phyloP scores from a whole-genome alignment of 1,140 invertebrate species.

The Nephotettix cincticeps region DNA sequence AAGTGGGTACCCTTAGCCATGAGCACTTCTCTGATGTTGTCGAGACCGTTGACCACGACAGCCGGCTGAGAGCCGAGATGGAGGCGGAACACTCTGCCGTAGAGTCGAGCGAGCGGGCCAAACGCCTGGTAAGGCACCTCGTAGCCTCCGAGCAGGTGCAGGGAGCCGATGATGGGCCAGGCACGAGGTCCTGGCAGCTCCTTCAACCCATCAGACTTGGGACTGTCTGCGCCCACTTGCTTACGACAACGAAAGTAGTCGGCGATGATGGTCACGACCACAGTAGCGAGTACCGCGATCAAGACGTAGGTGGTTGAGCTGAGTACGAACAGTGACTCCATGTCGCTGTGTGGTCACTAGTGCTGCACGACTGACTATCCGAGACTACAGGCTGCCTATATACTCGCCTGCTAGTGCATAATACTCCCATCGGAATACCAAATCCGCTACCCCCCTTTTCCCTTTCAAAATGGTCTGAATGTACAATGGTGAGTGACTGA shows the following conservation, averaged over 20 bases:
- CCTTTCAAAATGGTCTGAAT: too few relatives aligned
- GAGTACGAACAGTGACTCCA: conserved; percentile 14
- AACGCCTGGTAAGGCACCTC: conserved; percentile 66
- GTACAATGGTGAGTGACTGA: too few relatives aligned
- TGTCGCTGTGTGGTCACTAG: conserved; percentile 8
- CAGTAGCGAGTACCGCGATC: not conserved
- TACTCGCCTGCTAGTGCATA: too few relatives aligned
- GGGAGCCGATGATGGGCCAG: conserved; percentile 60
- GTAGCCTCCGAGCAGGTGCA: conserved; percentile 59
- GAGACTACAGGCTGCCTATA: too few relatives aligned
- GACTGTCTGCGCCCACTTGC: not conserved
- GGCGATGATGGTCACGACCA: not conserved
- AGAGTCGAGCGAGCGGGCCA: conserved; percentile 53
- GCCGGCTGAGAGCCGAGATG: conserved; percentile 59
- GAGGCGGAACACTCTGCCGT: conserved; percentile 58
- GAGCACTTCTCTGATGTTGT: conserved; percentile 63
- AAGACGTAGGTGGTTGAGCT: conserved; percentile 19
- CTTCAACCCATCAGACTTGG: not conserved
- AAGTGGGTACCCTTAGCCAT: conserved; percentile 60
- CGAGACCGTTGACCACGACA: conserved; percentile 62
- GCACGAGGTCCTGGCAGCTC: conserved; percentile 53
- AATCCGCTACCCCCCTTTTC: too few relatives aligned
- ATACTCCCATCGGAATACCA: too few relatives aligned
- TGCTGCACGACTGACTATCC: not conserved
- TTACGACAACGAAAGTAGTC: not conserved